Evolutionary conservation across 2,888 invertebrate species (phyloP).

Genomic region (Blomia tropicalis): DNA sequence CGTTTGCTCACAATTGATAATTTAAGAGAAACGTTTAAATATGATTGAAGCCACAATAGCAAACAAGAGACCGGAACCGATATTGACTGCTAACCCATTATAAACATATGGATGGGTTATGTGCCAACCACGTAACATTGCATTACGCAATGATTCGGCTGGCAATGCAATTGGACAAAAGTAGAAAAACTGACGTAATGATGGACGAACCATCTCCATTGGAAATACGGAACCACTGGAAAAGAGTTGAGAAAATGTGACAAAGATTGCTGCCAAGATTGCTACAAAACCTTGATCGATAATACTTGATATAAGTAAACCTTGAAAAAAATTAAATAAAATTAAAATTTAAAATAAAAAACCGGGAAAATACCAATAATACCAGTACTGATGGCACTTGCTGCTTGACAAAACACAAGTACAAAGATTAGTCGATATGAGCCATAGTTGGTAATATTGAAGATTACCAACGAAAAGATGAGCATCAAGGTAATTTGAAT

Average conservation of each 20-base stretch:
- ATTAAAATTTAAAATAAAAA: neutral
- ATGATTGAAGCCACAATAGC: constrained; percentile 2
- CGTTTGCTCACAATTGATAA: too few species aligned
- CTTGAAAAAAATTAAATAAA: constrained; percentile 1
- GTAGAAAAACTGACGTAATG: neutral
- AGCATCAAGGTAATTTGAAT: constrained; percentile 20
- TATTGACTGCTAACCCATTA: constrained; percentile 14
- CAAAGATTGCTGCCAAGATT: constrained; percentile 5
- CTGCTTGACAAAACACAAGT: constrained; percentile 13
- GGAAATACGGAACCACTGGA: constrained; percentile 18
- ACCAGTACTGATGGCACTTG: constrained; percentile 13
- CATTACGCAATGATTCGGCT: constrained; percentile 16
- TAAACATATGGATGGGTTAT: constrained; percentile 13
- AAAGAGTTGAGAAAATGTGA: constrained; percentile 21
- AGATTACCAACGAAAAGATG: constrained; percentile 1
- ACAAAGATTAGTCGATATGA: neutral
- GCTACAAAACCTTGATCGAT: constrained; percentile 6
- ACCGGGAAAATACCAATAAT: neutral
- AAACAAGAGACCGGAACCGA: constrained; percentile 5
- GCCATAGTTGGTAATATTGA: constrained; percentile 13
- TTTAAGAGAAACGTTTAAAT: constrained; percentile 17
- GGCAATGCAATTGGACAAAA: constrained; percentile 17
- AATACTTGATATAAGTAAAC: constrained; percentile 13
- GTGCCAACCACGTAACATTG: constrained; percentile 15
- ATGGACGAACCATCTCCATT: constrained; percentile 1